phyloP scores from a whole-genome alignment of 2,888 invertebrate species.

The Rugalucina vietnamica region DNA sequence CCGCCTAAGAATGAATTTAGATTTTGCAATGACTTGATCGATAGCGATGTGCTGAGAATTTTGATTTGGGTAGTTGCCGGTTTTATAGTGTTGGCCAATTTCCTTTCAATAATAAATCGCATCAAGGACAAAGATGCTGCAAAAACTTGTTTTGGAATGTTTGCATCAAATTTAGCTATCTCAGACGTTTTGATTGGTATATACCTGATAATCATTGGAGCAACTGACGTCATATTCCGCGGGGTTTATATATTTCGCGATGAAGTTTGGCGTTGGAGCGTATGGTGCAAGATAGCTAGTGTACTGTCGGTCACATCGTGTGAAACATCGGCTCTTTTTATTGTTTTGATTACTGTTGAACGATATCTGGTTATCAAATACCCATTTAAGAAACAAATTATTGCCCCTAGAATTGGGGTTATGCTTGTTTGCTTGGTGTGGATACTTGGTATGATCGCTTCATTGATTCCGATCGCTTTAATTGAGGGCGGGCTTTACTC shows the following conservation, averaged over 20 bases:
- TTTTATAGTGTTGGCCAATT: background rate
- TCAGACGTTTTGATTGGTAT: conserved; percentile 54
- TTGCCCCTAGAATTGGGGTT: no score
- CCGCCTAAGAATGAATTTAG: background rate
- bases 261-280: conserved; percentile 59
- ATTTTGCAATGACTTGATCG: no score
- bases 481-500: no score
- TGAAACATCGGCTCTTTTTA: conserved; percentile 87
- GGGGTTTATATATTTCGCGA: conserved; percentile 61
- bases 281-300: conserved; percentile 62
- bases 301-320: conserved; percentile 83
- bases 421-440: no score
- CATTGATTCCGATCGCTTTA: no score
- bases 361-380: conserved; percentile 87
- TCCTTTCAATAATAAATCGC: background rate
- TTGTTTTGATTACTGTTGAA: conserved; percentile 88
- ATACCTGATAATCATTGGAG: conserved; percentile 58
- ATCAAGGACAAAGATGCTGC: conserved; percentile 1
- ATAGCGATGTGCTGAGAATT: background rate
- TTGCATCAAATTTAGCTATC: conserved; percentile 51
- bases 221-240: conserved; percentile 62
- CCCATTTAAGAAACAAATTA: no score
- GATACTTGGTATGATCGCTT: no score
- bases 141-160: conserved; percentile 49
- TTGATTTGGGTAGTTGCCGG: background rate